These are phyloP conservation scores for Elaphurus davidianus DNA, from an alignment of 2,113 vertebrate species.

Conservation along the genomic window DNA sequence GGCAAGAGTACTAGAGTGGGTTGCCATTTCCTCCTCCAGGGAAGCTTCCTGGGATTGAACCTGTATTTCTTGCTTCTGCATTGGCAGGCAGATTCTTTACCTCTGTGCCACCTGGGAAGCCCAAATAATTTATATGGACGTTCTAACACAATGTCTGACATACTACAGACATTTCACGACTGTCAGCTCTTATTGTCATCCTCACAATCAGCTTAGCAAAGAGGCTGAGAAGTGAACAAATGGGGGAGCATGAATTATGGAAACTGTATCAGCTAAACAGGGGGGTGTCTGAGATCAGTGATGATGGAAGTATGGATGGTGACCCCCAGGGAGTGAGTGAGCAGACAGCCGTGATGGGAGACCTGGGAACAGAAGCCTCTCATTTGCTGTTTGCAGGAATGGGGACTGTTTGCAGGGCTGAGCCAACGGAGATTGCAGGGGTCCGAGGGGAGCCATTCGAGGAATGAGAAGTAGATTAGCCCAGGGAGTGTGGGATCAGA, in stretches of 20 bases:
- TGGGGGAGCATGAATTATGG: background rate
- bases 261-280: background rate
- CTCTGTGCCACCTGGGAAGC: background rate
- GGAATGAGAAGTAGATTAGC: background rate
- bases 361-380: background rate
- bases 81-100: background rate
- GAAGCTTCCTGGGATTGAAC: background rate
- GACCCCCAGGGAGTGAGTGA: background rate
- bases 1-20: background rate
- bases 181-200: background rate
- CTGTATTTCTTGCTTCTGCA: background rate
- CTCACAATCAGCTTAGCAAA: background rate
- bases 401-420: background rate
- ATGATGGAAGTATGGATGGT: background rate
- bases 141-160: background rate
- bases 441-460: rapidly evolving
- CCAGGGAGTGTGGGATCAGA: background rate
- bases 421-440: background rate
- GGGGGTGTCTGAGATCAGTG: background rate
- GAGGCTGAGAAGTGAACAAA: background rate
- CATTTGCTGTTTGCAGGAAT: background rate
- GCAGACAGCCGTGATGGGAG: background rate
- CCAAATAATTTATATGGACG: background rate
- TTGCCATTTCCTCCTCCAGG: background rate
- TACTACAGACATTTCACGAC: background rate